These are phyloP conservation scores for Amphimallon solstitiale DNA, from an alignment of 2,888 invertebrate species.

Conservation along the genomic window DNA sequence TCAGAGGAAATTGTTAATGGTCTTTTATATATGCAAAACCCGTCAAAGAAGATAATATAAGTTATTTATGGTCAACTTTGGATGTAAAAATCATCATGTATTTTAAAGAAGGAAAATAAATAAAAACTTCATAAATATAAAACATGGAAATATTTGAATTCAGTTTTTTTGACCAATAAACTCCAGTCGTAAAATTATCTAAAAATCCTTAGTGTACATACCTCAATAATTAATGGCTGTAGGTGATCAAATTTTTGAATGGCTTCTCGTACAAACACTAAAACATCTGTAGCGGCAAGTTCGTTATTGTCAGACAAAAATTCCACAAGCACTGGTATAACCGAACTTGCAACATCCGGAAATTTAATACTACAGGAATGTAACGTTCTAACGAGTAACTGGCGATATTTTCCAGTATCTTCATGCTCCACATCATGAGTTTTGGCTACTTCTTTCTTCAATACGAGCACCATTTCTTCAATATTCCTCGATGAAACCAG, in stretches of 20 bases:
- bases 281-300: conserved; percentile 91
- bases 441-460: conserved; percentile 93
- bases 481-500: conserved; percentile 92
- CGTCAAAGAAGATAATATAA: too few species aligned
- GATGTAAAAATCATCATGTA: too few species aligned
- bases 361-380: conserved; percentile 95
- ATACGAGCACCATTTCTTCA: conserved; percentile 92
- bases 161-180: too few species aligned
- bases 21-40: too few species aligned
- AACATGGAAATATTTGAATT: too few species aligned
- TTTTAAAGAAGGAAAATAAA: too few species aligned
- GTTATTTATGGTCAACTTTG: too few species aligned
- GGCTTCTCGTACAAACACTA: conserved; percentile 96
- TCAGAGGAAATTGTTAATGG: too few species aligned
- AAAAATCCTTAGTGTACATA: too few species aligned
- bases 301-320: conserved; percentile 91
- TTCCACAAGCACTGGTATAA: conserved; percentile 94
- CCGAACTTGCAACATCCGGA: conserved; percentile 92
- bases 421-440: conserved; percentile 90
- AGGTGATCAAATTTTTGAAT: conserved; percentile 90
- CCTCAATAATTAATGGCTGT: conserved; percentile 83
- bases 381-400: conserved; percentile 92
- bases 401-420: conserved; percentile 95
- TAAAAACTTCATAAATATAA: too few species aligned
- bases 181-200: too few species aligned